Percentiles rank a stretch among this genome's conserved stretches.
Conservation (phyloP, 2,888 invertebrate genomes). For the Cephus spinipes region DNA sequence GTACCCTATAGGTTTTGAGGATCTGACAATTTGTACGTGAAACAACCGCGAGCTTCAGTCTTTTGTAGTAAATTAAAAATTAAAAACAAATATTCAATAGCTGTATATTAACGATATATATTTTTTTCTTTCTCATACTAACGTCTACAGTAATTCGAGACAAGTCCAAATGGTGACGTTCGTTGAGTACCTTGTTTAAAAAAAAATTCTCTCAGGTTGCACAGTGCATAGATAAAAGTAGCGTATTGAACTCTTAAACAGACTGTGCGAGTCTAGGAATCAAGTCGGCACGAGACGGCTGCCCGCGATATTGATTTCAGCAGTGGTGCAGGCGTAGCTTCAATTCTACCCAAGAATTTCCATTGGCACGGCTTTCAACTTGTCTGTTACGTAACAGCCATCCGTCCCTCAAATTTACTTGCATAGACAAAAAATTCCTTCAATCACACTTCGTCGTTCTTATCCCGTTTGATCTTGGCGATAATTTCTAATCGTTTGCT, state of each 20-base stretch:
- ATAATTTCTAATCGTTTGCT: not conserved
- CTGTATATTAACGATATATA: too few relatives aligned
- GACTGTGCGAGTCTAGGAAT: not conserved
- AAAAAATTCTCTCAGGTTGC: not conserved
- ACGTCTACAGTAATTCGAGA: not conserved
- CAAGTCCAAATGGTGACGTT: not conserved
- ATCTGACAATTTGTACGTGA: not conserved
- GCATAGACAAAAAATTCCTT: not conserved
- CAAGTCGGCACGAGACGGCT: conserved; percentile 23
- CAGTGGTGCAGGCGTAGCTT: conserved; percentile 31
- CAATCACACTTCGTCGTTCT: not conserved
- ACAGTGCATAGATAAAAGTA: not conserved
- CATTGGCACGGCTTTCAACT: conserved; percentile 19
- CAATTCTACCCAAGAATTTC: conserved; percentile 34
- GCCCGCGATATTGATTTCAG: conserved; percentile 40
- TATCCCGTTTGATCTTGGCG: not conserved
- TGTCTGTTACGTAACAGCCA: conserved; percentile 32
- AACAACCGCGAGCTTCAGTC: not conserved
- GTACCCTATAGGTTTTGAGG: not conserved
- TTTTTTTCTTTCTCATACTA: not conserved
- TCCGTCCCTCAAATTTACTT: not conserved
- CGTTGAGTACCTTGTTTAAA: not conserved
- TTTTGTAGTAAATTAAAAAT: not conserved
- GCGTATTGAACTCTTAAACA: not conserved
- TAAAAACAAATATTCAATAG: too few relatives aligned